Conservation (phyloP, 2,113 vertebrate species). For the Pteronura brasiliensis region DNA sequence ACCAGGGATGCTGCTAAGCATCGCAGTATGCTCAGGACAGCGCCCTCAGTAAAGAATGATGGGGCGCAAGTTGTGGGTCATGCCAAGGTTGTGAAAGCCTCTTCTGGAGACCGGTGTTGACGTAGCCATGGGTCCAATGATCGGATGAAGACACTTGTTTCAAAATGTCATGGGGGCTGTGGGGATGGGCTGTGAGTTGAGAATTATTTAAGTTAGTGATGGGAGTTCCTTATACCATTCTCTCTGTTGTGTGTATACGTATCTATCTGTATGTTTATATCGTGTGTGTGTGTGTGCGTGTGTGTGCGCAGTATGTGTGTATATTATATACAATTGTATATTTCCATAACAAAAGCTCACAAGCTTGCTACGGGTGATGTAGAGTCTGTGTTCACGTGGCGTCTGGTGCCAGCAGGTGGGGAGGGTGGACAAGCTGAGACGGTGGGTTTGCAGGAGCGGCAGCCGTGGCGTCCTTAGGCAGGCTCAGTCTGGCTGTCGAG, state of each 20-base stretch:
- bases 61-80: neutral
- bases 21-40: neutral
- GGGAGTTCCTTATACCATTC: neutral
- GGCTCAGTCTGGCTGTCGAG: neutral
- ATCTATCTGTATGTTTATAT: neutral
- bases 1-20: neutral
- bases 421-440: no score
- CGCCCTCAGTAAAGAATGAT: neutral
- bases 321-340: no score
- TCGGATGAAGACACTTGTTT: neutral
- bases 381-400: fast-evolving
- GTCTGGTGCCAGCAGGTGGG: neutral
- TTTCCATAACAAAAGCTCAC: no score
- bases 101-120: neutral
- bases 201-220: neutral
- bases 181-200: neutral
- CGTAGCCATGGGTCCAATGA: neutral
- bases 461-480: neutral
- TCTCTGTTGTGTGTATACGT: neutral
- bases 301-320: no score
- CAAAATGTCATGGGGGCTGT: neutral
- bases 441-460: neutral
- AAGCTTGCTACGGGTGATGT: fast-evolving
- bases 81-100: neutral
- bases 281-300: no score